Conservation (phyloP, 2,797 vertebrate genomes). For the Danio kyathit region DNA sequence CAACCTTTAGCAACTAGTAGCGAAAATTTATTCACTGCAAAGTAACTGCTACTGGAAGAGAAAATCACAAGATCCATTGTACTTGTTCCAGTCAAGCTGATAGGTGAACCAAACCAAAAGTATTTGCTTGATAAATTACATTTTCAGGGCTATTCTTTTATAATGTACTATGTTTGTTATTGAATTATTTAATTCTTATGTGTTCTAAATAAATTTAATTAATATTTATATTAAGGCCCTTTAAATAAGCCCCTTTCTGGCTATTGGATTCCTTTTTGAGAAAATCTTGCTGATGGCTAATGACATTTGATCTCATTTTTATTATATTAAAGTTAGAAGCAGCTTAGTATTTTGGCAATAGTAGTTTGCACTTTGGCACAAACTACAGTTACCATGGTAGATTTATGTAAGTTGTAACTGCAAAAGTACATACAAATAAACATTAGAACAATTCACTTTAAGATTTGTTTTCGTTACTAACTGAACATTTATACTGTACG, state of each 20-base stretch:
- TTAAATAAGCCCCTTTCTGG: neutral
- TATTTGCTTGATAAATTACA: no score
- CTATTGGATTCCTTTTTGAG: no score
- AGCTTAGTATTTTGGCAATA: neutral
- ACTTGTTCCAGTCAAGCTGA: neutral
- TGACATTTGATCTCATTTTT: neutral
- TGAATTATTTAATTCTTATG: neutral
- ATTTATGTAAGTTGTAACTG: neutral
- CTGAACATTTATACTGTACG: slow-evolving; percentile 2
- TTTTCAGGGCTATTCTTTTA: neutral
- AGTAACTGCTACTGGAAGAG: slow-evolving; percentile 1
- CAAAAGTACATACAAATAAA: neutral
- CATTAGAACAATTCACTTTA: neutral
- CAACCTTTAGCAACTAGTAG: slow-evolving; percentile 16
- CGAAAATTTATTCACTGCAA: slow-evolving; percentile 34
- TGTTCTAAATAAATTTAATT: neutral
- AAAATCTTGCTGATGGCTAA: neutral
- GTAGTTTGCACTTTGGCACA: neutral
- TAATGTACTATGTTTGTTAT: neutral
- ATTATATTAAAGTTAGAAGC: neutral
- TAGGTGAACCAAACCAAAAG: neutral
- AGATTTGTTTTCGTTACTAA: slow-evolving; percentile 11
- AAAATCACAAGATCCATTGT: neutral
- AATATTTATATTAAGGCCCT: neutral
- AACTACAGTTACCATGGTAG: neutral